A percentile compares a stretch with the other conserved stretches of the same genome.
Evolutionary conservation across 2,797 vertebrate species (phyloP).

Genomic region (Crotalus adamanteus): DNA sequence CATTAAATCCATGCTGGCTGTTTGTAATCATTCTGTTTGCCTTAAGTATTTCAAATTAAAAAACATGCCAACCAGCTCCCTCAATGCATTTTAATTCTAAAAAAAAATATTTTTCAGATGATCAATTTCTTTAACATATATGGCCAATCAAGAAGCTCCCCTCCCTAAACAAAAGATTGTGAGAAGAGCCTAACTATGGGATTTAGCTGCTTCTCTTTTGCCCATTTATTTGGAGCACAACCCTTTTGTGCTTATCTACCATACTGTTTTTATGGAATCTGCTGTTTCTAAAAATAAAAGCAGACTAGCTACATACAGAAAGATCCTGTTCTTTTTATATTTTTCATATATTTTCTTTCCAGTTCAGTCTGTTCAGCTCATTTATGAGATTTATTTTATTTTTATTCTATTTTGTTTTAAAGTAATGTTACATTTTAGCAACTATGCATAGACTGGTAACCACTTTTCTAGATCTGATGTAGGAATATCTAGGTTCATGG

Average conservation of each 20-base stretch:
- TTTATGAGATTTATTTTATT: not conserved
- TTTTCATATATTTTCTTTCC: not conserved
- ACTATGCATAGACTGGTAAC: not conserved
- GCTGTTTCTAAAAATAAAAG: not conserved
- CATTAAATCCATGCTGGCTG: slow-evolving; percentile 1
- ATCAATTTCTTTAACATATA: not conserved
- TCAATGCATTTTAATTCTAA: not conserved
- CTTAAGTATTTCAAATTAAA: not conserved
- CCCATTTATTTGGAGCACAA: not conserved
- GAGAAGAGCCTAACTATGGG: not conserved
- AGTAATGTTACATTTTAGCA: not conserved
- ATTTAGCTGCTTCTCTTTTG: not conserved
- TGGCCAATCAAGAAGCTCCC: not conserved
- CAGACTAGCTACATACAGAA: not conserved
- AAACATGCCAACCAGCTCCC: not conserved
- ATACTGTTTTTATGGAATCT: not conserved
- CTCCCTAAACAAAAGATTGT: not conserved
- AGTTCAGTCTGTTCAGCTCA: not conserved
- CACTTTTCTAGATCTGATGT: not conserved
- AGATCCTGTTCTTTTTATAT: not conserved
- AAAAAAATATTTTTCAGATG: not conserved
- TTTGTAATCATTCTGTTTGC: slow-evolving; percentile 1
- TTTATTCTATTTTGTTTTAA: not conserved
- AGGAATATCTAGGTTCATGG: not conserved
- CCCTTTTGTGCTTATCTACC: not conserved